Base-by-base conservation (phyloP, 2,888 invertebrate genomes). In the Gortyna flavago region DNA sequence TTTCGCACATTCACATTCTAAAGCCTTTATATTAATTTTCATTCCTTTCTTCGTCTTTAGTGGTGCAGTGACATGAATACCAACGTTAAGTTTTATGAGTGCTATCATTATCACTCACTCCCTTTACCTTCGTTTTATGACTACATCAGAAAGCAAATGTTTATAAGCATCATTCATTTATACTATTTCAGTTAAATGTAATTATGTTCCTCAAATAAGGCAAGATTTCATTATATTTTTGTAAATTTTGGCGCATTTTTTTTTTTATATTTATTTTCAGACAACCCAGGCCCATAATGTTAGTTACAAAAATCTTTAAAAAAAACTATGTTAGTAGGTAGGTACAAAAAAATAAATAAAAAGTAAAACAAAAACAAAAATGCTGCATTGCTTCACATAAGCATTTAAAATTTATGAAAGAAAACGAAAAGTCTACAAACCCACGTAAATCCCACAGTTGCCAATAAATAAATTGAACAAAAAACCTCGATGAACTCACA, bases 401-500 rank as follows among this genome's bases (percentile, higher is more conserved):
- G 5, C 1, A 38, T 35, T 35, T 66, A 29, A n/a, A 21, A 2
- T 35, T 59, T 48, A 68, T 78, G 61, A 62, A 83, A 67, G 25
- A 64, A 74, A 79, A 71, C 70, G 35, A 32, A 74, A 62, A 70
- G 61, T 57, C 11, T 38, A 18, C 62, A 66, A 65, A 29, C 48
- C 72, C 66, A 76, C 73, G 76, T 48, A 25, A 73, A 44, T 65
- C 25, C 29, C 13, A 67, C 57, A 25, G 64, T 71, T 78, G 84
- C 85, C 85, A 84, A 85, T 75, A 70, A 75, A 77, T 61, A 73
- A 44, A 81, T 68, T 77, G 51, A 21, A 81, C 77, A 74, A 78
- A 80, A 72, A 79, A 71, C 77, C 77, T 77, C 77, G 70, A 79
- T 83, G 87, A 77, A 75, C 62, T 80, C 85, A 81, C 66, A 59